Conservation (phyloP, 2,888 invertebrate genomes). For the Ormyrus rosae region DNA sequence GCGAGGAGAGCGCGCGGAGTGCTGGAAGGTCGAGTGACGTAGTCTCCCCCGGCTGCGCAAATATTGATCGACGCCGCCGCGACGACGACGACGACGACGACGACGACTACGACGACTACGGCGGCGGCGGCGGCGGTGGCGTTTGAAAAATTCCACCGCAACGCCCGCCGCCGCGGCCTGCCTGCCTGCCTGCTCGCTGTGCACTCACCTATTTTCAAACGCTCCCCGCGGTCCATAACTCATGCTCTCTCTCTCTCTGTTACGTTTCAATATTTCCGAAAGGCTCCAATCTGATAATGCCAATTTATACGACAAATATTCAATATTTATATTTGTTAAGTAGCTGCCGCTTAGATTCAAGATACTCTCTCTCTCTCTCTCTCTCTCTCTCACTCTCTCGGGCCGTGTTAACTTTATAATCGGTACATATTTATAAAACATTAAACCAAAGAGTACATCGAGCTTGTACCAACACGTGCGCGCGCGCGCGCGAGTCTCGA, state of each 20-base stretch:
- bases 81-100: no score
- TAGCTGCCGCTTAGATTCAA: slow-evolving; percentile 34
- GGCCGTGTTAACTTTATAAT: slow-evolving; percentile 39
- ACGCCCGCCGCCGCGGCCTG: background rate
- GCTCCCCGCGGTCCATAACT: no score
- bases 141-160: slow-evolving; percentile 73
- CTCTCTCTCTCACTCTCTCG: no score
- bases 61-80: slow-evolving; percentile 73
- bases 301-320: slow-evolving; percentile 52
- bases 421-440: slow-evolving; percentile 34
- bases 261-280: no score
- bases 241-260: no score
- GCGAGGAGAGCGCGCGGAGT: background rate
- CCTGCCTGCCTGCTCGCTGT: no score
- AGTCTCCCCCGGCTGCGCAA: slow-evolving; percentile 72
- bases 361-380: slow-evolving; percentile 7
- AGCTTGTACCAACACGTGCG: slow-evolving; percentile 19
- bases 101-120: no score
- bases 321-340: slow-evolving; percentile 51
- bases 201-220: no score
- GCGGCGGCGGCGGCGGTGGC: slow-evolving; percentile 40
- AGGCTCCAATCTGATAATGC: slow-evolving; percentile 32
- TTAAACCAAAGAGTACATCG: slow-evolving; percentile 10
- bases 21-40: slow-evolving; percentile 75
- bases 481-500: background rate